Percentiles rank a stretch among this genome's conserved stretches.
Evolutionary conservation across 2,797 vertebrate species (phyloP).

Genomic region (Sciurus vulgaris): DNA sequence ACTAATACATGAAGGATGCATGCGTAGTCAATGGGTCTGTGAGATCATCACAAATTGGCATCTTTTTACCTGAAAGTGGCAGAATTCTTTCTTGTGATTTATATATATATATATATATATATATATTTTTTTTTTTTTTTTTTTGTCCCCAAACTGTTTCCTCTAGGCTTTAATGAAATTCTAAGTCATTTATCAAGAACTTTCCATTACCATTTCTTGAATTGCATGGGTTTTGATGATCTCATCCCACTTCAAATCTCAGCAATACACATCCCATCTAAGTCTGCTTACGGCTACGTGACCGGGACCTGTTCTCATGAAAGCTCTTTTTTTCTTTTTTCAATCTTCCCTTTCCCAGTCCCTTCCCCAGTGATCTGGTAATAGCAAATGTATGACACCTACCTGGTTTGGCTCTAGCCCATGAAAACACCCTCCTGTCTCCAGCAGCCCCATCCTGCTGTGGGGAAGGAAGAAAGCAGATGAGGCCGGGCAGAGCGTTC

Average conservation of each 20-base stretch:
- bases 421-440: conserved; percentile 58
- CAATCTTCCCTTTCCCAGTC: neutral
- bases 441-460: conserved; percentile 2
- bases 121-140: neutral
- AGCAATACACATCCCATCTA: neutral
- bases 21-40: neutral
- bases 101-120: too few species aligned
- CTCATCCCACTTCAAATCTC: neutral
- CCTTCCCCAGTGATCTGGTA: conserved; percentile 51
- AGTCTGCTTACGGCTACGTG: neutral
- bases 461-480: conserved; percentile 20
- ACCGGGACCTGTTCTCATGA: neutral
- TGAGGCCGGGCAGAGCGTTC: conserved; percentile 41
- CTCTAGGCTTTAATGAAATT: conserved; percentile 13
- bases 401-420: conserved; percentile 43
- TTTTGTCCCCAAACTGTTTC: neutral
- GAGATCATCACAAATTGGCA: neutral
- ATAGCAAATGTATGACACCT: conserved; percentile 16
- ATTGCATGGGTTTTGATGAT: neutral
- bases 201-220: neutral
- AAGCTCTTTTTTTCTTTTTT: neutral
- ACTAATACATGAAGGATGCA: neutral
- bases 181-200: neutral
- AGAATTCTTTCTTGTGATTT: conserved; percentile 50
- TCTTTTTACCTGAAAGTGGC: conserved; percentile 1